These are phyloP conservation scores for Saturnia pavonia DNA, from an alignment of 2,888 invertebrate genomes.

Conservation along the genomic window DNA sequence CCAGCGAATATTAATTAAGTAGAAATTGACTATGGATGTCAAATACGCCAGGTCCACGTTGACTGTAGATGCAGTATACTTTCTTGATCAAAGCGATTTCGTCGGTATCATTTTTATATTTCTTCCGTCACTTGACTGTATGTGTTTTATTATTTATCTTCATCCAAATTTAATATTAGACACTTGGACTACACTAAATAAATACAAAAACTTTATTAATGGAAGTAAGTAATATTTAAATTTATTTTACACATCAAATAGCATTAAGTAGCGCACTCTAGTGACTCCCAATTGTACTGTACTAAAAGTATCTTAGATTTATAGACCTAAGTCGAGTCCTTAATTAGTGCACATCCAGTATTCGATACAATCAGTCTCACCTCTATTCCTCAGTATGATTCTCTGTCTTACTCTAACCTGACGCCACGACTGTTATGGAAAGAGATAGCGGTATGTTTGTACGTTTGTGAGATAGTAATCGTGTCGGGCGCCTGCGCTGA, in stretches of 20 bases:
- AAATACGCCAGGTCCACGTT: background rate
- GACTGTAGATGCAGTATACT: too few relatives aligned
- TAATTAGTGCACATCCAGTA: slow-evolving; percentile 75
- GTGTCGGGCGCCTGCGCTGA: slow-evolving; percentile 75
- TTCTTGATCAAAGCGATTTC: too few relatives aligned
- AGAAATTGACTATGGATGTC: background rate
- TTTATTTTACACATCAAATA: background rate
- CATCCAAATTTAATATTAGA: too few relatives aligned
- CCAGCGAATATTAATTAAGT: background rate
- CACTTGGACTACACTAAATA: background rate
- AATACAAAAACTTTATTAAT: background rate
- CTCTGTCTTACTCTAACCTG: slow-evolving; percentile 40
- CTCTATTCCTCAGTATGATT: slow-evolving; percentile 52
- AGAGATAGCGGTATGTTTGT: slow-evolving; percentile 50
- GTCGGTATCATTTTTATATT: too few relatives aligned
- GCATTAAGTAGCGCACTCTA: background rate
- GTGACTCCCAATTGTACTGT: background rate
- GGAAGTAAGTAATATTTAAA: background rate
- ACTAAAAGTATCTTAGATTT: slow-evolving; percentile 13
- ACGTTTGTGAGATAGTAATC: slow-evolving; percentile 61
- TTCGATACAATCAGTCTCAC: slow-evolving; percentile 72
- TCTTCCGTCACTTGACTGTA: too few relatives aligned
- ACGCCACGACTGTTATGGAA: background rate
- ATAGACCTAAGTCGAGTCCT: slow-evolving; percentile 32
- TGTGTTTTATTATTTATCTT: too few relatives aligned